A percentile compares a stretch with the other conserved stretches of the same genome.
These are phyloP conservation scores for Tragelaphus buxtoni DNA, from an alignment of 2,113 vertebrate species.

Conservation along the genomic window DNA sequence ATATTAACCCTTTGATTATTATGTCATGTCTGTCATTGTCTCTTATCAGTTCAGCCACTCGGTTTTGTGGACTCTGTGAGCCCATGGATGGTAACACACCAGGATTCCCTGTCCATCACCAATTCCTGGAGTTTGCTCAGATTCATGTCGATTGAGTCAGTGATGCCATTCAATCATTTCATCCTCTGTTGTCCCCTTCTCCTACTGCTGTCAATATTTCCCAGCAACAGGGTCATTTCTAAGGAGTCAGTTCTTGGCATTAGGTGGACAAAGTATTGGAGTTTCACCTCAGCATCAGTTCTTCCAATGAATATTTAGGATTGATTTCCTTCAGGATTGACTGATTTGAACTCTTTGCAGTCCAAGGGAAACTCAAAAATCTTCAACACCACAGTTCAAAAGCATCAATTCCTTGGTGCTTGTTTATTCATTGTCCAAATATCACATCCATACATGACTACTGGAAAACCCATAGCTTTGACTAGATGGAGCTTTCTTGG, in stretches of 20 bases:
- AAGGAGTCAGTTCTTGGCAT: not conserved
- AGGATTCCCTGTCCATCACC: not conserved
- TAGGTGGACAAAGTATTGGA: not conserved
- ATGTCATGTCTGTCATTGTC: not conserved
- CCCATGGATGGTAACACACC: not conserved
- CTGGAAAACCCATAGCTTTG: not conserved
- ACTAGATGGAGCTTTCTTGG: not conserved
- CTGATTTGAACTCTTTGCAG: not conserved
- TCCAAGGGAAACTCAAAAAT: not conserved
- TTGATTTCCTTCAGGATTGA: not conserved
- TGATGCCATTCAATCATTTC: not conserved
- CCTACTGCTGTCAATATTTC: not conserved
- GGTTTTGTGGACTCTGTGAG: accelerated
- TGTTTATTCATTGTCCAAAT: not conserved
- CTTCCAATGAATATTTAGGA: not conserved
- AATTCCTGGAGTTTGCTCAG: not conserved
- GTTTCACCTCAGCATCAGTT: not conserved
- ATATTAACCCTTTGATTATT: not conserved
- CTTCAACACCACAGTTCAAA: not conserved
- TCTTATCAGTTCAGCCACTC: not conserved
- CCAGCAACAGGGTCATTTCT: not conserved
- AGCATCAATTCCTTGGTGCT: not conserved
- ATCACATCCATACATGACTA: not conserved
- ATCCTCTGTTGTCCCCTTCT: not conserved
- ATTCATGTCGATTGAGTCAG: not conserved